Conservation (phyloP, 2,888 invertebrate species). For the Dynastes hyllus region DNA sequence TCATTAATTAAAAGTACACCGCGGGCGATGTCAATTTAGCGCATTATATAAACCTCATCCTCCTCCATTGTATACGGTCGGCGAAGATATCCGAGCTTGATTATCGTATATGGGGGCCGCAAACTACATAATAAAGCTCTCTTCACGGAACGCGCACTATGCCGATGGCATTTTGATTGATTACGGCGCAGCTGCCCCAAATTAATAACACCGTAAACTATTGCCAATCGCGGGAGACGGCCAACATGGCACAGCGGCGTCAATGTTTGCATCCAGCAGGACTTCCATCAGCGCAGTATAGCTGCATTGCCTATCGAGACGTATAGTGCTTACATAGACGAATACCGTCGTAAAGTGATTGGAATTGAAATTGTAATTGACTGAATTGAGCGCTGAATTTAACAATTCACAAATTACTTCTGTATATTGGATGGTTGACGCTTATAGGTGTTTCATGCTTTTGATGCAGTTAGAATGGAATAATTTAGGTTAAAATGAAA, state of each 20-base stretch:
- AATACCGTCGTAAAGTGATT: constrained; percentile 8
- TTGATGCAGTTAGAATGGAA: not conserved
- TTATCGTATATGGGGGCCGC: constrained; percentile 3
- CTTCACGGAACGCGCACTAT: constrained; percentile 44
- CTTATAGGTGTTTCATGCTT: not conserved
- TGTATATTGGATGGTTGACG: not conserved
- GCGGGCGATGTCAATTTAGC: no score
- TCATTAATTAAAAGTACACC: constrained; percentile 8
- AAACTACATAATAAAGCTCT: constrained; percentile 49
- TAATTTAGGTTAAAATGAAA: no score
- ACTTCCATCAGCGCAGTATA: not conserved
- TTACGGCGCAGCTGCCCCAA: constrained; percentile 38
- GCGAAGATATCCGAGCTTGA: constrained; percentile 13
- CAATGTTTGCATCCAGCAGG: constrained; percentile 26
- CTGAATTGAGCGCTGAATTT: constrained; percentile 32
- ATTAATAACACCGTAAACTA: constrained; percentile 43
- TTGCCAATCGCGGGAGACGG: constrained; percentile 26
- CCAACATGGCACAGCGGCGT: constrained; percentile 2
- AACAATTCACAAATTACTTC: constrained; percentile 20
- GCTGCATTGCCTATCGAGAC: not conserved
- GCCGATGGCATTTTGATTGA: constrained; percentile 51
- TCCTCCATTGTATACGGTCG: not conserved
- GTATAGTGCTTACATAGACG: not conserved
- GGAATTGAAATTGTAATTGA: constrained; percentile 36
- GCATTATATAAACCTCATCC: not conserved